These are phyloP conservation scores for Gymnoscelis rufifasciata DNA, from an alignment of 2,888 invertebrate species.

Conservation along the genomic window DNA sequence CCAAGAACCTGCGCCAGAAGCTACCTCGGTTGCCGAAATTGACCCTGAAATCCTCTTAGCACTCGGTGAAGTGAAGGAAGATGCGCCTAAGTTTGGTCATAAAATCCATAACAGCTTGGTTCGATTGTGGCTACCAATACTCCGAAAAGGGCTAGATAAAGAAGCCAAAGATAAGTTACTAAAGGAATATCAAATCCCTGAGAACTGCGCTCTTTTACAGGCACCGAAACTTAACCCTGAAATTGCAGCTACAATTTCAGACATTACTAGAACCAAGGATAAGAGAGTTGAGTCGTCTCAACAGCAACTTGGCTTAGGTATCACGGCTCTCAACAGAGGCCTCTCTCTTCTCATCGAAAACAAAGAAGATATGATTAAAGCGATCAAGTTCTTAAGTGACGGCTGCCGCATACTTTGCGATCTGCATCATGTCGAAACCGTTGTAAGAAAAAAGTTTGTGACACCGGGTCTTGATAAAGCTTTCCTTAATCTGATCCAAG, in stretches of 20 bases:
- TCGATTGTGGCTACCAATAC: neutral
- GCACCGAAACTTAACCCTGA: neutral
- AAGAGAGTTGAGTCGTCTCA: neutral
- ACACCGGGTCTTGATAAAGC: too few species aligned
- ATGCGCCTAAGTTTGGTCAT: neutral
- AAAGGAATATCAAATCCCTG: neutral
- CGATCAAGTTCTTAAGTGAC: neutral
- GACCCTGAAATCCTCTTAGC: slow-evolving; percentile 4
- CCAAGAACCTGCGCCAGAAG: neutral
- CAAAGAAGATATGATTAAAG: neutral
- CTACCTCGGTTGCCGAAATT: neutral
- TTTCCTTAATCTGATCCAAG: too few species aligned
- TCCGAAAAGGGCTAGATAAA: neutral
- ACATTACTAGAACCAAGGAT: neutral
- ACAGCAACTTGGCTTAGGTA: neutral
- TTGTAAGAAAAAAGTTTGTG: too few species aligned
- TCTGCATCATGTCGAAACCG: too few species aligned
- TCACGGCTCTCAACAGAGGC: neutral
- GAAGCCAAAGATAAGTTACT: neutral
- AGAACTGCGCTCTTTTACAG: neutral
- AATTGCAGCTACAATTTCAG: neutral
- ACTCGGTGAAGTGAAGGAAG: too few species aligned
- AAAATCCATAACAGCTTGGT: neutral
- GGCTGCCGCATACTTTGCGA: too few species aligned
- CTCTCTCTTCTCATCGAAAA: neutral